Evolutionary conservation across 2,113 vertebrate genomes (phyloP).

Genomic region (Semnornis frantzii): DNA sequence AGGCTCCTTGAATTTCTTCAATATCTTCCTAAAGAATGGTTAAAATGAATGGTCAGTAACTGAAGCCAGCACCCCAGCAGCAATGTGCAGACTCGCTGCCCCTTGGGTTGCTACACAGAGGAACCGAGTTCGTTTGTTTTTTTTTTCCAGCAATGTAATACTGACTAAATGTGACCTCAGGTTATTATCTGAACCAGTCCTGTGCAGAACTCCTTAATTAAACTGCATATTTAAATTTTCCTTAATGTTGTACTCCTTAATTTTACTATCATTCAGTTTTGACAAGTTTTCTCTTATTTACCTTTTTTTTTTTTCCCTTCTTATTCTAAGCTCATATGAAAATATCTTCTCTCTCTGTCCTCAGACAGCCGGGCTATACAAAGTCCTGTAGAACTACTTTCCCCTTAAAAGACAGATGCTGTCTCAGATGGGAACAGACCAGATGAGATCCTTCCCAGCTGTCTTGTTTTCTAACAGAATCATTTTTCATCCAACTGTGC

Average conservation of each 20-base stretch:
- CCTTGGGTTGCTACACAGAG: background rate
- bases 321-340: background rate
- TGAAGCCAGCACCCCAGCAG: background rate
- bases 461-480: background rate
- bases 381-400: background rate
- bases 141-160: background rate
- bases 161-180: background rate
- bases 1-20: background rate
- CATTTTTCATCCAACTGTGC: background rate
- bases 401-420: background rate
- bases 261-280: background rate
- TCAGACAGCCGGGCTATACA: background rate
- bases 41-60: background rate
- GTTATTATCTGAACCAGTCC: background rate
- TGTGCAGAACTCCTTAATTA: background rate
- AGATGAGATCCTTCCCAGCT: background rate
- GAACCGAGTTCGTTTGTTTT: background rate
- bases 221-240: background rate
- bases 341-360: background rate
- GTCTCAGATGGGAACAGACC: background rate
- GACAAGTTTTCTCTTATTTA: background rate
- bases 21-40: background rate
- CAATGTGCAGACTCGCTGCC: rapidly evolving
- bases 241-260: background rate
- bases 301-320: background rate